These are phyloP conservation scores for Noctua janthe DNA, from an alignment of 2,888 invertebrate species.

Conservation along the genomic window DNA sequence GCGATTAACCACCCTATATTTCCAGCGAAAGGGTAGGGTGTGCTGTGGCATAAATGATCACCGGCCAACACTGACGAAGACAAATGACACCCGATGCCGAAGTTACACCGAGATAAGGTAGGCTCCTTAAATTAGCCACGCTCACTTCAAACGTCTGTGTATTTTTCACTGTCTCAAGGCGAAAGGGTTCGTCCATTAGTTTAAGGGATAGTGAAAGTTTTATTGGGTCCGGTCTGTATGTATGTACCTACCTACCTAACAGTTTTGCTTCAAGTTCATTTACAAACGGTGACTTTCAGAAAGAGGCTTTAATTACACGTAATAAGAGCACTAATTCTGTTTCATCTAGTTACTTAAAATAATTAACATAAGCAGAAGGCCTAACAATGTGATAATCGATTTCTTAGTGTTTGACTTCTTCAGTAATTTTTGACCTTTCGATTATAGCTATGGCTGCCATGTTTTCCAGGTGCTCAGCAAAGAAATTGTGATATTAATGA, in stretches of 20 bases:
- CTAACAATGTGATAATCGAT: background rate
- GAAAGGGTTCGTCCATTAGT: constrained; percentile 73
- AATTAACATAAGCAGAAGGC: background rate
- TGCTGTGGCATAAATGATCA: constrained; percentile 91
- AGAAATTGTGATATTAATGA: background rate
- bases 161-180: constrained; percentile 84
- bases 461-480: background rate
- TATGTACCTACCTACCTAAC: background rate
- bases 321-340: background rate
- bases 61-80: constrained; percentile 90
- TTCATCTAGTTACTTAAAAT: background rate
- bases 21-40: constrained; percentile 88
- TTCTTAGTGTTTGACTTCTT: background rate
- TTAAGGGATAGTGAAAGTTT: constrained; percentile 63
- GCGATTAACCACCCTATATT: constrained; percentile 69
- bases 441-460: background rate
- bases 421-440: background rate
- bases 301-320: background rate
- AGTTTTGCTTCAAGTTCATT: constrained; percentile 16
- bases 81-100: constrained; percentile 89
- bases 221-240: constrained; percentile 64
- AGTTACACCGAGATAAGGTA: constrained; percentile 90
- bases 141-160: constrained; percentile 84
- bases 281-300: background rate
- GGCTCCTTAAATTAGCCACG: constrained; percentile 89